Base-by-base conservation (phyloP, 2,888 invertebrate genomes). In the Agapetus fuscipes region DNA sequence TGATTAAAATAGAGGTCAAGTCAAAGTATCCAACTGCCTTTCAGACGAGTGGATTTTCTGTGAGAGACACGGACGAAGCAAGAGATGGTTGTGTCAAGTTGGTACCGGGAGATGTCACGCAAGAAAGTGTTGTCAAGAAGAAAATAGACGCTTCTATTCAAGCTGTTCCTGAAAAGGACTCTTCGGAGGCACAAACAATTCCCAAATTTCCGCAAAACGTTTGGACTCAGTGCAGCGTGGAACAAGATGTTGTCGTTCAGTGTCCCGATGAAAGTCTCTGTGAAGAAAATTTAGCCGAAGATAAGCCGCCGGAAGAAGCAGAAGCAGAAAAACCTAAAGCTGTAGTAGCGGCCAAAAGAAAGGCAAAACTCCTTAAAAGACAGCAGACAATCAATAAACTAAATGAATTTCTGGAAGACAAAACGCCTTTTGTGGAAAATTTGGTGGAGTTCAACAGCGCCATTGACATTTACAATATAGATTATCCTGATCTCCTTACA, bases 1-100 rank as follows among this genome's bases (percentile, higher is more conserved):
- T 80, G 5, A 64, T 79, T 31, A 78, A 81, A 56, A 66, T 83
- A 4, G 81, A 85, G 61, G 64, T 81, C 25, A 78, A 77, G 55
- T 67, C 74, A 16, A 69, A 71, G 26, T 83, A 76, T 57, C 79
- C 80, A 1, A 65, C 64, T 2, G 50, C 50, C 17, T 61, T 63
- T 46, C 57, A 62, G 33, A 62, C 67, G 1, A 54, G 60, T 10
- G 59, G 64, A 16, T 77, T 82, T 48, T 52, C 56, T 17, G 59
- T 73, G 13, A 68, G 82, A 44, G 64, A 66, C 39, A 66, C 72
- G 0, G 64, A 69, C 31, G 70, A 75, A 30, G 71, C 71, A 11
- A 65, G 78, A 34, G 83, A 85, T 57, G 83, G 83, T 9, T 83
- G 74, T 49, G 68, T 78, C 40, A 82, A 83, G 52, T 56, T 86